Conservation (phyloP, 2,888 invertebrate genomes). For the Aporophyla lueneburgensis region DNA sequence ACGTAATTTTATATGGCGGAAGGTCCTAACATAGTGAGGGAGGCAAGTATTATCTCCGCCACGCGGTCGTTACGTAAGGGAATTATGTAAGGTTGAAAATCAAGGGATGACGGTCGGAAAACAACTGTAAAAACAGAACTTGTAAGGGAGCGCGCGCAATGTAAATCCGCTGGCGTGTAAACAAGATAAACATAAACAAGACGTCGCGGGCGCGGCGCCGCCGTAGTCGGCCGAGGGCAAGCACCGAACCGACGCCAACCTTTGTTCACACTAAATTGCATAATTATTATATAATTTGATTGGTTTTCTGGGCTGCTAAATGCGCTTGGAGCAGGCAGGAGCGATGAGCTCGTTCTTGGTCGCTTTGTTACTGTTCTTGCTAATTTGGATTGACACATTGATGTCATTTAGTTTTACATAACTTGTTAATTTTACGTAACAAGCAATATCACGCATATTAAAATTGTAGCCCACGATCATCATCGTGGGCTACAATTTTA, state of each 20-base stretch:
- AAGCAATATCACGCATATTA: constrained; percentile 8
- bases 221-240: constrained; percentile 37
- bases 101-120: constrained; percentile 69
- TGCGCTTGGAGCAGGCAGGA: constrained; percentile 17
- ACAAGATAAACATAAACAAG: constrained; percentile 67
- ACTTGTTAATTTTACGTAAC: constrained; percentile 59
- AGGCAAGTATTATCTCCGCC: constrained; percentile 68
- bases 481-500: not conserved
- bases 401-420: constrained; percentile 49
- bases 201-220: constrained; percentile 38
- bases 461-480: not conserved
- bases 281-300: constrained; percentile 63
- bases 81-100: constrained; percentile 78
- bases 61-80: constrained; percentile 85
- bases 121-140: constrained; percentile 44
- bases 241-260: constrained; percentile 42
- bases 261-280: constrained; percentile 60
- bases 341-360: constrained; percentile 20
- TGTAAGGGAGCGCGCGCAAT: constrained; percentile 49
- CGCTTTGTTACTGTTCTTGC: constrained; percentile 35
- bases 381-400: constrained; percentile 43
- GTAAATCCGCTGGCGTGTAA: constrained; percentile 57
- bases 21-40: constrained; percentile 56
- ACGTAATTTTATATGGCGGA: constrained; percentile 67
- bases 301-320: constrained; percentile 30